These are phyloP conservation scores for Cercocebus atys DNA, from an alignment of 2,113 vertebrate species.

Conservation along the genomic window DNA sequence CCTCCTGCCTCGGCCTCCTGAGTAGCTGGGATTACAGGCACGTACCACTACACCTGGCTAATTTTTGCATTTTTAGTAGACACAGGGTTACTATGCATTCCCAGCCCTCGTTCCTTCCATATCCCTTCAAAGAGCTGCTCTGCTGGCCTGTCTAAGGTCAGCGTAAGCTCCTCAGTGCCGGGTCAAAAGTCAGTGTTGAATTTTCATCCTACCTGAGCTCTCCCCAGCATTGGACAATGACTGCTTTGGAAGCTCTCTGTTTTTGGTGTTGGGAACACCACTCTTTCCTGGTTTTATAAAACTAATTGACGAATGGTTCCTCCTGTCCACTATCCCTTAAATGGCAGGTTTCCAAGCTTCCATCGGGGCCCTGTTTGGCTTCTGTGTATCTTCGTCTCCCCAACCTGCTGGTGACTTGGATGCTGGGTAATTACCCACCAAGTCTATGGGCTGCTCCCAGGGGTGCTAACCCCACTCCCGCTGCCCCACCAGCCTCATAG, in stretches of 20 bases:
- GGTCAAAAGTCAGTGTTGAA: not conserved
- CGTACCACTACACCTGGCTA: too few relatives aligned
- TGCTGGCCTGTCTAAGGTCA: accelerated
- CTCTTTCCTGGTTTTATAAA: not conserved
- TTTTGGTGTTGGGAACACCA: accelerated
- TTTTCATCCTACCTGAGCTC: accelerated
- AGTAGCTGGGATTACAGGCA: too few relatives aligned
- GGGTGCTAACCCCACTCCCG: too few relatives aligned
- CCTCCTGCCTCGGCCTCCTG: too few relatives aligned
- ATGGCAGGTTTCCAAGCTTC: too few relatives aligned
- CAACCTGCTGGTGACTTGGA: accelerated
- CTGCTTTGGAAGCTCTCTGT: not conserved
- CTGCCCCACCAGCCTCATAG: not conserved
- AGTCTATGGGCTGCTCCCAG: not conserved
- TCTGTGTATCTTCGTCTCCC: accelerated
- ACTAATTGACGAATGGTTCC: accelerated
- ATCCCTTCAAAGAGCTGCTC: not conserved
- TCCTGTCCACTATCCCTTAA: not conserved
- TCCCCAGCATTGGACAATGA: not conserved
- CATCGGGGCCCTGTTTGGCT: accelerated
- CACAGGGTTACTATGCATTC: accelerated
- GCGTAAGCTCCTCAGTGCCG: accelerated
- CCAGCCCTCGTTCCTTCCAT: accelerated
- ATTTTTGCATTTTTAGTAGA: too few relatives aligned
- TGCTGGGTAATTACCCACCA: not conserved